phyloP scores from a whole-genome alignment of 2,113 vertebrate species.

The Plectropomus leopardus region DNA sequence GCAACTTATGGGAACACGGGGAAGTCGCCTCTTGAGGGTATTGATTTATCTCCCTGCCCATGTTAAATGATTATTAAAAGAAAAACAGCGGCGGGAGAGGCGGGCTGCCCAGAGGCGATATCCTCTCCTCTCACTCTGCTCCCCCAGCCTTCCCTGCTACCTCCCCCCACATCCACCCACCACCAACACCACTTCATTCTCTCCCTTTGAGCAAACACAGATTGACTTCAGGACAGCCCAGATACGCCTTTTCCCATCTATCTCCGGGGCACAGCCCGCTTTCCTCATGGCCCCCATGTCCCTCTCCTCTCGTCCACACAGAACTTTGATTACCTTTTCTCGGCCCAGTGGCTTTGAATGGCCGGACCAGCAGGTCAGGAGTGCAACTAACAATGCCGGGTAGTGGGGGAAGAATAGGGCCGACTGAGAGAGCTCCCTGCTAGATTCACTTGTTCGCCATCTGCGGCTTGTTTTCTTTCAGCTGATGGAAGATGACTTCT shows the following conservation, averaged over 20 bases:
- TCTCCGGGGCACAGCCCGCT: conserved; percentile 20
- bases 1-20: conserved; percentile 19
- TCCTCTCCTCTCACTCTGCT: conserved; percentile 31
- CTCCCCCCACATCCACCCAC: too few relatives aligned
- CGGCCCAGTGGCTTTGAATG: conserved; percentile 63
- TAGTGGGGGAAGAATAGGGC: conserved; percentile 16
- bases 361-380: conserved; percentile 41
- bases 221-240: conserved; percentile 62
- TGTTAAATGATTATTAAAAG: conserved; percentile 75
- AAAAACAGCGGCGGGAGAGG: conserved; percentile 39
- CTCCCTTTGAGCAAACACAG: conserved; percentile 54
- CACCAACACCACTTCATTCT: conserved; percentile 26
- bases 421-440: conserved; percentile 35
- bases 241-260: conserved; percentile 58
- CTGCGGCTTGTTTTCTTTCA: conserved; percentile 51
- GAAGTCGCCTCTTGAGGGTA: conserved; percentile 54
- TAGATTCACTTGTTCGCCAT: conserved; percentile 39
- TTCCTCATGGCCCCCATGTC: conserved; percentile 31
- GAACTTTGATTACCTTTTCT: conserved; percentile 70
- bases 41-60: conserved; percentile 60
- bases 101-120: conserved; percentile 18
- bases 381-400: conserved; percentile 55
- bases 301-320: conserved; percentile 19
- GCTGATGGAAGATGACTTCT: conserved; percentile 63
- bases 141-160: neutral